phyloP scores from a whole-genome alignment of 2,113 vertebrate species.

The Terrapene triunguis region DNA sequence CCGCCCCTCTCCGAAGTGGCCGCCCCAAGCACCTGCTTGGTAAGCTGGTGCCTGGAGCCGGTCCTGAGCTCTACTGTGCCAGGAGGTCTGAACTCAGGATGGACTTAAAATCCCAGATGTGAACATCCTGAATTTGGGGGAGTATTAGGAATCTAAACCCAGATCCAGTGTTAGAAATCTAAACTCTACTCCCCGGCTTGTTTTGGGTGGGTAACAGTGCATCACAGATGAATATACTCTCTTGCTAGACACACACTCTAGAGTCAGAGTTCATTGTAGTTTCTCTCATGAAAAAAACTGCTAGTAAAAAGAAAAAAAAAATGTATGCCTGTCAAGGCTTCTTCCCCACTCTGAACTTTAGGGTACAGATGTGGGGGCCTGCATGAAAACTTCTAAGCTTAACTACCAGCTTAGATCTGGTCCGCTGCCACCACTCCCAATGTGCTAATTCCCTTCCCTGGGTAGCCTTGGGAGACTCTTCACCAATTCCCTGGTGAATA shows the following conservation, averaged over 20 bases:
- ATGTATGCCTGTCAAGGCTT: not conserved
- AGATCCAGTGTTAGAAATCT: not conserved
- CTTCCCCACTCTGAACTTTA: no score
- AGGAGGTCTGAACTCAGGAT: not conserved
- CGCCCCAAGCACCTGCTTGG: no score
- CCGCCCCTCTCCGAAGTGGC: no score
- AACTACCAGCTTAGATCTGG: no score
- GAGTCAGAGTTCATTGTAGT: not conserved
- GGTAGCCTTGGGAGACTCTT: no score
- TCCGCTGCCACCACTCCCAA: no score
- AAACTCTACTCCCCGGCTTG: not conserved
- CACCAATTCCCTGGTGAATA: no score
- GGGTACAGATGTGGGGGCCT: no score
- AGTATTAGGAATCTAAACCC: not conserved
- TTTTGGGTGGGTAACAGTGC: not conserved
- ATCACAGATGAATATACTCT: not conserved
- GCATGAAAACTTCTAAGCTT: no score
- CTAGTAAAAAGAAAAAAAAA: not conserved
- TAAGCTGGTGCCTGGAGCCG: no score
- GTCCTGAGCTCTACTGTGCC: not conserved
- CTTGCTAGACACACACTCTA: not conserved
- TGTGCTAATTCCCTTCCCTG: no score
- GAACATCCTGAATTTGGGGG: not conserved
- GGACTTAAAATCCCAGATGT: not conserved
- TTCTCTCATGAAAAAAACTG: not conserved